Percentiles rank a stretch among this genome's conserved stretches.
These are phyloP conservation scores for Azemiops feae DNA, from an alignment of 2,113 vertebrate genomes.

Conservation along the genomic window DNA sequence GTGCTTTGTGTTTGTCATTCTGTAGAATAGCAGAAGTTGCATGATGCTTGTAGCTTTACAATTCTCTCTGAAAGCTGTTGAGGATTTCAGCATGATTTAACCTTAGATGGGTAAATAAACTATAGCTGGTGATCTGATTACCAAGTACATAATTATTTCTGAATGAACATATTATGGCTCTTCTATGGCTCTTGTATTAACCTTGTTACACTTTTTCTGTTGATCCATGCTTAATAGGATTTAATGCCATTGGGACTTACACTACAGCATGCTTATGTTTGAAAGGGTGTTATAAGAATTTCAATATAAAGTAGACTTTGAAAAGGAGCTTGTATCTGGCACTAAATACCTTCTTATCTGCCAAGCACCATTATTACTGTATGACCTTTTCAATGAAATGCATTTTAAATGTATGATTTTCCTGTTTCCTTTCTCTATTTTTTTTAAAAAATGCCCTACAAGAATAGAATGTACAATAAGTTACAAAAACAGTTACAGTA, in stretches of 20 bases:
- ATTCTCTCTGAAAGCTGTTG: not conserved
- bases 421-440: not conserved
- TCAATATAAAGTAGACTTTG: not conserved
- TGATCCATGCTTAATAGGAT: conserved; percentile 2
- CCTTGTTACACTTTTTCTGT: conserved; percentile 23
- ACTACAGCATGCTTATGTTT: not conserved
- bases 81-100: conserved; percentile 11
- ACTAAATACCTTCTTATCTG: not conserved
- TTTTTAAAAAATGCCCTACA: not conserved
- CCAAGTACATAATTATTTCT: conserved; percentile 19
- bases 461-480: not conserved
- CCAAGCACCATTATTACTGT: not conserved
- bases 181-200: not conserved
- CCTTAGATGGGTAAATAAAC: conserved; percentile 13
- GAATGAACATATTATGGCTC: conserved; percentile 20
- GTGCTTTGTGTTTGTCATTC: not conserved
- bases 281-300: conserved; percentile 23
- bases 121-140: not conserved
- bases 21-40: not conserved
- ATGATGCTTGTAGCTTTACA: not conserved
- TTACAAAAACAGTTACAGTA: not conserved
- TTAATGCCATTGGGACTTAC: conserved; percentile 24
- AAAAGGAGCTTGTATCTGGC: conserved; percentile 1
- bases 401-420: conserved; percentile 18
- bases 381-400: conserved; percentile 37